These are phyloP conservation scores for Tryphoninae sp. DNA, from an alignment of 2,888 invertebrate genomes.

Conservation along the genomic window DNA sequence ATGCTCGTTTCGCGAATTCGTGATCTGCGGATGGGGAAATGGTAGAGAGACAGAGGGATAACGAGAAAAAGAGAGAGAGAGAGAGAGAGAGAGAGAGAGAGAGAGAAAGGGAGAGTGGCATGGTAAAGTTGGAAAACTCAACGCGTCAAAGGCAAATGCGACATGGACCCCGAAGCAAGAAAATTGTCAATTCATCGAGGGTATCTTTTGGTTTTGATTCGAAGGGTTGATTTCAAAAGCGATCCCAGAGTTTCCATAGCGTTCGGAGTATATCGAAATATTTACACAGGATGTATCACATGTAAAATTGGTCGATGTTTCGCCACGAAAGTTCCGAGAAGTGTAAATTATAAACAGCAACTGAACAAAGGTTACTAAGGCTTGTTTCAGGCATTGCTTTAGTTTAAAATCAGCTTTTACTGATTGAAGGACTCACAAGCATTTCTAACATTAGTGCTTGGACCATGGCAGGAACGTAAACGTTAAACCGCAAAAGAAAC, in stretches of 20 bases:
- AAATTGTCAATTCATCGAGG: conserved; percentile 43
- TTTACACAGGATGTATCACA: neutral
- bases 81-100: neutral
- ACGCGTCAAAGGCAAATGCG: conserved; percentile 5
- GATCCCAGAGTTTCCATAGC: conserved; percentile 16
- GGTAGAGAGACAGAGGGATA: conserved; percentile 3
- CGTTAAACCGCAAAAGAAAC: conserved; percentile 10
- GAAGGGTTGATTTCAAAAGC: conserved; percentile 35
- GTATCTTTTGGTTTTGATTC: conserved; percentile 46
- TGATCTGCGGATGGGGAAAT: neutral
- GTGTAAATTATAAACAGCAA: too few species aligned
- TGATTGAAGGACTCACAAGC: neutral
- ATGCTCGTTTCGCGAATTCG: conserved; percentile 33
- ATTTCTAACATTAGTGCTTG: neutral
- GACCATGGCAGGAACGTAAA: neutral
- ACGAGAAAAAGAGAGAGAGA: neutral
- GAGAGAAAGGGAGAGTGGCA: neutral
- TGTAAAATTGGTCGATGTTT: neutral
- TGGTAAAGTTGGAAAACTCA: conserved; percentile 25
- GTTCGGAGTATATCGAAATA: neutral
- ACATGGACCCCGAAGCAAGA: conserved; percentile 4
- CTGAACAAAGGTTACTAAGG: too few species aligned
- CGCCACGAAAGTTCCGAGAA: too few species aligned
- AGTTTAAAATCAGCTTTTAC: neutral
- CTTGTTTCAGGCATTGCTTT: neutral